A percentile compares a stretch with the other conserved stretches of the same genome.
Evolutionary conservation across 2,888 invertebrate genomes (phyloP).

Genomic region (Strigamia transsilvanica): DNA sequence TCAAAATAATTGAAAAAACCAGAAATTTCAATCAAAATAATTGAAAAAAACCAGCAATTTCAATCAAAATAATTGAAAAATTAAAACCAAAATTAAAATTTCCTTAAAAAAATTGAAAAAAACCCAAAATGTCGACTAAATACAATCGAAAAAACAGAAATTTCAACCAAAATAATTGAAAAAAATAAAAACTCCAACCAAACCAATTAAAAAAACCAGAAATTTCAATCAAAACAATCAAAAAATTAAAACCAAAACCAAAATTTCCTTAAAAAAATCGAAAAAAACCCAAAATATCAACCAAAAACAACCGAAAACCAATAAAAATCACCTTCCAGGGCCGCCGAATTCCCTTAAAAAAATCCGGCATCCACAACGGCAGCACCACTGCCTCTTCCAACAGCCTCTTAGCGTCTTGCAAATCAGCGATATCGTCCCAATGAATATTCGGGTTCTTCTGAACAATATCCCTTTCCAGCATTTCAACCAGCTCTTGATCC

Average conservation of each 20-base stretch:
- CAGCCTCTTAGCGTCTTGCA: conserved; percentile 86
- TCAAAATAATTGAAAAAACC: background rate
- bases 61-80: background rate
- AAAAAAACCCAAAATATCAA: background rate
- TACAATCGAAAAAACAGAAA: background rate
- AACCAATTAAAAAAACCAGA: background rate
- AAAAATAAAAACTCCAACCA: background rate
- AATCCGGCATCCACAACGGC: conserved; percentile 98
- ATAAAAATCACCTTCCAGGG: conserved; percentile 54
- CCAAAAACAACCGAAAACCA: background rate
- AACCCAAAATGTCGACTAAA: conserved; percentile 19
- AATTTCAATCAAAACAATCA: background rate
- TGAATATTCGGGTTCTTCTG: conserved; percentile 95
- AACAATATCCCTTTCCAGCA: conserved; percentile 93
- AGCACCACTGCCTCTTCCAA: conserved; percentile 97
- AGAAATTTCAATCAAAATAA: background rate
- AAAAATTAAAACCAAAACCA: too few relatives aligned
- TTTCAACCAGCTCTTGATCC: conserved; percentile 92
- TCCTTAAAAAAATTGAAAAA: background rate
- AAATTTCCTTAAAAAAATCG: too few relatives aligned
- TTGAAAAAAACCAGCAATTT: background rate
- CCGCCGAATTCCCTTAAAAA: conserved; percentile 76
- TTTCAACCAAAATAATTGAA: background rate
- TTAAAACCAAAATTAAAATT: background rate
- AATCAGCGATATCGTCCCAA: conserved; percentile 94